These are phyloP conservation scores for Stigmatopora nigra DNA, from an alignment of 2,113 vertebrate genomes.

Conservation along the genomic window DNA sequence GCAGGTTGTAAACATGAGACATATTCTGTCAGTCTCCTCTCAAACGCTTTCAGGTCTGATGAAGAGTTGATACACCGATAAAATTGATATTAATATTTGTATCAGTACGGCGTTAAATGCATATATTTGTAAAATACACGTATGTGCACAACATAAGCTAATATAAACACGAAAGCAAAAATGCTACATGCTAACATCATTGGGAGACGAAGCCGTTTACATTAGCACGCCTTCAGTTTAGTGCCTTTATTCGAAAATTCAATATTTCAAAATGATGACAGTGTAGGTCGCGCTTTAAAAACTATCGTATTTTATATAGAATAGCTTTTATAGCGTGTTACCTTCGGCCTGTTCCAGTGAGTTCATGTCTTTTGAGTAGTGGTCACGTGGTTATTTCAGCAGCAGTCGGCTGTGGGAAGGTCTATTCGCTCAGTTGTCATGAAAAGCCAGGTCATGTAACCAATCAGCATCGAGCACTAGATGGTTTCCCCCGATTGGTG, in stretches of 20 bases:
- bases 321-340: constrained; percentile 38
- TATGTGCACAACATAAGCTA: not conserved
- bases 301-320: not conserved
- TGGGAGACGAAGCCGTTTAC: not conserved
- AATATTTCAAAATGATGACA: not conserved
- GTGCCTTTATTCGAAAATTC: not conserved
- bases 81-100: not conserved
- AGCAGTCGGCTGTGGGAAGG: constrained; percentile 10
- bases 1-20: constrained; percentile 97
- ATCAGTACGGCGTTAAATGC: not conserved
- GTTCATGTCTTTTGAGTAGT: constrained; percentile 73
- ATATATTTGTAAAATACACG: not conserved
- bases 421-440: constrained; percentile 7
- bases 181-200: constrained; percentile 6
- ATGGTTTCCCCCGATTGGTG: constrained; percentile 18
- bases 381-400: not conserved
- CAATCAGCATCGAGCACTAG: constrained; percentile 25
- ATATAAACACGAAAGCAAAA: not conserved
- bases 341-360: constrained; percentile 94
- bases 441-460: constrained; percentile 17
- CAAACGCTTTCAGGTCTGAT: constrained; percentile 95
- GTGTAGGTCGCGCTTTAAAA: rapidly evolving
- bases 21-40: constrained; percentile 96
- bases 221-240: not conserved
- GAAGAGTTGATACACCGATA: constrained; percentile 10